Evolutionary conservation across 2,797 vertebrate species (phyloP), one percentile per base, ranked within the genome.

Genomic region (Periophthalmus magnuspinnatus): DNA sequence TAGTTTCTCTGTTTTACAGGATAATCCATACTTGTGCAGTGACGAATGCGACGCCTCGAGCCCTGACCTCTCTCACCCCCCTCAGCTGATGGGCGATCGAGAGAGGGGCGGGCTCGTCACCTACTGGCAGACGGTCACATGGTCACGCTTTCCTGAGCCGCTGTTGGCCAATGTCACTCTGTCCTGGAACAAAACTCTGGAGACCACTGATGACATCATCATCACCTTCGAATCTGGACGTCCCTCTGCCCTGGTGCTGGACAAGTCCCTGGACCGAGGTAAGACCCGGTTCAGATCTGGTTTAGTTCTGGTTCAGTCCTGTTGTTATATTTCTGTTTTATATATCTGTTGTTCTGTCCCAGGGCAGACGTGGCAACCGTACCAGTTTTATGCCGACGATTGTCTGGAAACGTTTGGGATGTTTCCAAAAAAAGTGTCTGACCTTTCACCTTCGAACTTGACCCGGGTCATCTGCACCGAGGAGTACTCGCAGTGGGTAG

Each of bases 21-120:
- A 97, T 61, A 99, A 99, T 88, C 97, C 97, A 0, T 99, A 99
- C 91, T 93, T 99, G 90, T 99, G 97, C 92, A 98, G 97, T 75
- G 97, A 98, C 1, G 97, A 99, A 86, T 99, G 97, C 58, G 97
- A 98, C 3, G 96, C 97, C 0, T 95, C 94, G 68, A 98, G 95
- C 74, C 95, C 95, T 0, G 97, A 99, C 78, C 89, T 98, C 89
- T 97, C 97, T 60, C 97, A 99, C 86, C 97, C 97, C 28, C 95
- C 97, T 0, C 95, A 96, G 71, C 88, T 98, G 85, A 99, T 99
- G 97, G 95, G 97, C 0, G 97, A 99, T 89, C 90, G 94, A 0
- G 97, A 99, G 90, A 93, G 94, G 83, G 93, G 95, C 19, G 95
- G 96, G 52, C 96, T 95, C 57, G 95, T 95, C 79, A 98, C 97